These are phyloP conservation scores for Platorchestia sp. DNA, from an alignment of 1,140 invertebrate species.

Conservation along the genomic window DNA sequence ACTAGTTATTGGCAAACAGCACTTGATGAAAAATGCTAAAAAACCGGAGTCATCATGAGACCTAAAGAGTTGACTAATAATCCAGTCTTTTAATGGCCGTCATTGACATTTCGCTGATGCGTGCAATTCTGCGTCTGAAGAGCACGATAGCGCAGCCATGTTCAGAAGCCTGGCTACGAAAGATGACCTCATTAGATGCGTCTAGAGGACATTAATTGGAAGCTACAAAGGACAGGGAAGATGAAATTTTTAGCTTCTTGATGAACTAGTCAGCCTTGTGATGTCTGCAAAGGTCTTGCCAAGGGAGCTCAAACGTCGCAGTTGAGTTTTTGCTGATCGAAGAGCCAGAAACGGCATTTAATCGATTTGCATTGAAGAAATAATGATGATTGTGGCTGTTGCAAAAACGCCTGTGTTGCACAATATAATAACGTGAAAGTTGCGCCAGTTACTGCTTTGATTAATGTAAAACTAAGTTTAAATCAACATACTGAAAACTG, in stretches of 20 bases:
- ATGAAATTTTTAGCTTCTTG: background rate
- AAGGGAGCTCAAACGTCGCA: background rate
- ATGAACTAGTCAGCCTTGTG: background rate
- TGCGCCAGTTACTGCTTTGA: too few relatives aligned
- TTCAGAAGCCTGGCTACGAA: background rate
- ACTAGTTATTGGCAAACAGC: background rate
- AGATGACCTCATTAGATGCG: background rate
- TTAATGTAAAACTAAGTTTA: too few relatives aligned
- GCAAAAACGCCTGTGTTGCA: too few relatives aligned
- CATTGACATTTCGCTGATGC: background rate
- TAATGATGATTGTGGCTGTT: too few relatives aligned
- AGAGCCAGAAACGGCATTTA: background rate
- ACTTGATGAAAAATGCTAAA: background rate
- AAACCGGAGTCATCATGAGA: background rate
- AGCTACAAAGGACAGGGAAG: background rate
- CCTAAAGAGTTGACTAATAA: background rate
- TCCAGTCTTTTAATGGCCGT: background rate
- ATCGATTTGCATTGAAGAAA: background rate
- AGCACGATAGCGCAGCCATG: background rate
- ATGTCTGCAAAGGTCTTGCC: background rate
- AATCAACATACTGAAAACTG: too few relatives aligned
- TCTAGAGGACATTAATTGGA: background rate
- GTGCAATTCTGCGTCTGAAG: background rate
- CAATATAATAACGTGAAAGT: too few relatives aligned
- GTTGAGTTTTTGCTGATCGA: background rate